Conservation (phyloP, 2,888 invertebrate genomes). For the Eudiplozoon nipponicum region DNA sequence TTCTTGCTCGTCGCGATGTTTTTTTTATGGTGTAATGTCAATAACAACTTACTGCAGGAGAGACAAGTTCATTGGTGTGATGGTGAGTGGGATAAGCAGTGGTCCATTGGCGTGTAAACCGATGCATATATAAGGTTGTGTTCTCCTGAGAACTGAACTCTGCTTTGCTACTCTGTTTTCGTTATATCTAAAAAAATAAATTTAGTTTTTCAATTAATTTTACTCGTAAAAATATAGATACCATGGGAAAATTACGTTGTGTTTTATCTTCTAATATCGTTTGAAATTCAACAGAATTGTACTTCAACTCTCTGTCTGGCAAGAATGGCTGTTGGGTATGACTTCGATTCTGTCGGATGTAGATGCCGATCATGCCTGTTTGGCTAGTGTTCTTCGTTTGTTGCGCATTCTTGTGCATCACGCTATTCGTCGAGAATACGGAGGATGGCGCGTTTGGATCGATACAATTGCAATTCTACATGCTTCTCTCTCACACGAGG, state of each 20-base stretch:
- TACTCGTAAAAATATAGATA: slow-evolving; percentile 31
- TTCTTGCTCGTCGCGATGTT: no score
- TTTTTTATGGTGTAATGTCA: no score
- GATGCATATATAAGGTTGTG: no score
- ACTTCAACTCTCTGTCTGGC: slow-evolving; percentile 96
- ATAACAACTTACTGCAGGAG: no score
- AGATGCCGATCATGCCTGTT: slow-evolving; percentile 68
- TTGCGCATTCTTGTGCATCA: slow-evolving; percentile 89
- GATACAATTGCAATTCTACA: slow-evolving; percentile 91
- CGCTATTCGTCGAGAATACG: slow-evolving; percentile 90
- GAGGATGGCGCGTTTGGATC: slow-evolving; percentile 98
- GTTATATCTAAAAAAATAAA: no score
- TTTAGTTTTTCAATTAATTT: no score
- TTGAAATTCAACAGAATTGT: slow-evolving; percentile 37
- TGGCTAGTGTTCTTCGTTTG: slow-evolving; percentile 81
- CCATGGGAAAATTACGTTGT: background rate
- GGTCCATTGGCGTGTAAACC: no score
- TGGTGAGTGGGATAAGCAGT: no score
- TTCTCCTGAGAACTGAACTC: no score
- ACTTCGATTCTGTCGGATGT: slow-evolving; percentile 84
- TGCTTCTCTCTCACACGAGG: no score
- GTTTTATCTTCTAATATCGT: background rate
- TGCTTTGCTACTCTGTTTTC: no score
- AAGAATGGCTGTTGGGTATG: slow-evolving; percentile 72
- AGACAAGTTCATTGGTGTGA: no score